These are phyloP conservation scores for Vimba vimba DNA, from an alignment of 2,113 vertebrate genomes.

Conservation along the genomic window DNA sequence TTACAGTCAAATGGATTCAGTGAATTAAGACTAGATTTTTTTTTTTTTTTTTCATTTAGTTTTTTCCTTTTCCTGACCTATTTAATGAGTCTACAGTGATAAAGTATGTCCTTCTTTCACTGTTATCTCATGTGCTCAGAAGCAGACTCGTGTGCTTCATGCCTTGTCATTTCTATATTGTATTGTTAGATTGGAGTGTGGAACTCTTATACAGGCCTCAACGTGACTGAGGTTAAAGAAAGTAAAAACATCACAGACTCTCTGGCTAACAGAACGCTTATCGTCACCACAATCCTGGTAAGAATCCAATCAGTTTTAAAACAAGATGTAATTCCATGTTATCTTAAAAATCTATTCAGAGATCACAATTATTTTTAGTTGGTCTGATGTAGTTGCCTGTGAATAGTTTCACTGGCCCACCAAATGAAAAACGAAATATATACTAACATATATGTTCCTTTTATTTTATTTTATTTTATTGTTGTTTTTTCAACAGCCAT, in stretches of 20 bases:
- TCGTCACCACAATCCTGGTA: slow-evolving; percentile 98
- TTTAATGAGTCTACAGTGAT: neutral
- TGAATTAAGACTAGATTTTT: neutral
- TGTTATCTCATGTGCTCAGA: neutral
- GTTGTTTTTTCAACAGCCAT: too few relatives aligned
- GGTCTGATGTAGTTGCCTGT: neutral
- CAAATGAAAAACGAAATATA: neutral
- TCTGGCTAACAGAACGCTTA: slow-evolving; percentile 91
- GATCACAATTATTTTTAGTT: neutral
- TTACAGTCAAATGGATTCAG: neutral
- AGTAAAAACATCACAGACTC: slow-evolving; percentile 89
- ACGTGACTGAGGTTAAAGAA: slow-evolving; percentile 87
- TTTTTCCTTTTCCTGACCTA: slow-evolving; percentile 12
- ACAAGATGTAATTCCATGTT: neutral
- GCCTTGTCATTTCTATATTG: slow-evolving; percentile 5
- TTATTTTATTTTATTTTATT: too few relatives aligned
- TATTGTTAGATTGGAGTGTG: slow-evolving; percentile 89
- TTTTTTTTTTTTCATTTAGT: neutral
- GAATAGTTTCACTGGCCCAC: neutral
- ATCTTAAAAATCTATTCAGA: neutral
- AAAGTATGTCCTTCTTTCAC: neutral
- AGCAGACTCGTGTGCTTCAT: neutral
- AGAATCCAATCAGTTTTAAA: slow-evolving; percentile 59
- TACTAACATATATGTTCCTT: too few relatives aligned
- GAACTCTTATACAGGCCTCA: slow-evolving; percentile 94